Conservation (phyloP, 2,797 vertebrate genomes). For the Microcaecilia unicolor region DNA sequence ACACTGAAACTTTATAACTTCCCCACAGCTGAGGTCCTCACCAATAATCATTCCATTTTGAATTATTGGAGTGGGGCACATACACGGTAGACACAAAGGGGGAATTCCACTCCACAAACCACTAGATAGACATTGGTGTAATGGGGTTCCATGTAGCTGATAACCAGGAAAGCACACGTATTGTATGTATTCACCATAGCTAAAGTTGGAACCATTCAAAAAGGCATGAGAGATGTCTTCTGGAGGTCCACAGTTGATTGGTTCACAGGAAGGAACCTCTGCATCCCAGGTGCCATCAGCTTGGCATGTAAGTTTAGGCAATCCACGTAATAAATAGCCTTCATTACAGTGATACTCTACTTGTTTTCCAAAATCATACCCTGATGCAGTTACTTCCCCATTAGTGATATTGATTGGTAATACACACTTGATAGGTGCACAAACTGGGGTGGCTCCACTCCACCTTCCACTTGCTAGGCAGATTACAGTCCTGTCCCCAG, state of each 20-base stretch:
- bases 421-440: constrained; percentile 61
- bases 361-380: constrained; percentile 64
- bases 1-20: constrained; percentile 64
- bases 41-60: constrained; percentile 61
- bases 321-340: constrained; percentile 68
- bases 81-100: constrained; percentile 74
- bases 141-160: constrained; percentile 63
- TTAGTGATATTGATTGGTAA: constrained; percentile 51
- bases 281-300: constrained; percentile 76
- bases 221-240: constrained; percentile 83
- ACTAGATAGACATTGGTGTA: constrained; percentile 71
- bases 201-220: constrained; percentile 80
- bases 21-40: constrained; percentile 67
- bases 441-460: constrained; percentile 66
- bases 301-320: constrained; percentile 54
- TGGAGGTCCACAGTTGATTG: constrained; percentile 74
- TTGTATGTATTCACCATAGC: constrained; percentile 65
- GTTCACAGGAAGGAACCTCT: constrained; percentile 65
- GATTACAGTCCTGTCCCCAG: constrained; percentile 59
- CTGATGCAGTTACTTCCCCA: constrained; percentile 57
- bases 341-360: constrained; percentile 71
- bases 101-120: constrained; percentile 74
- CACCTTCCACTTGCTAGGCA: constrained; percentile 82
- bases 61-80: constrained; percentile 62
- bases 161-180: constrained; percentile 86